These are phyloP conservation scores for Limanda limanda DNA, from an alignment of 2,113 vertebrate genomes.

Conservation along the genomic window DNA sequence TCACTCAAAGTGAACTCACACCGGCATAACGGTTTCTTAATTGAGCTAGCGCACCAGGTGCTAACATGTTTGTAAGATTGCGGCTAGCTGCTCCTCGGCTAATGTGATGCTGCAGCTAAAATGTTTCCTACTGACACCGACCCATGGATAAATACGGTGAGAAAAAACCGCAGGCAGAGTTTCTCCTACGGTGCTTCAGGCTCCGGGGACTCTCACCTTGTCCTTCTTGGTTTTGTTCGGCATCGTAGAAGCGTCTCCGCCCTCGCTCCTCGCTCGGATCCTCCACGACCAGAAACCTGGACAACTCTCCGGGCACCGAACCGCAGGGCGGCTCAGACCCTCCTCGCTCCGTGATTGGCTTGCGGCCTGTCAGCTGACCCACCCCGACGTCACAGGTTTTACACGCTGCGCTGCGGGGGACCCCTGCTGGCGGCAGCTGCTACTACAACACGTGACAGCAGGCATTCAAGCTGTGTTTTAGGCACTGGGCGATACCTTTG, in stretches of 20 bases:
- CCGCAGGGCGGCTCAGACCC: slow-evolving; percentile 46
- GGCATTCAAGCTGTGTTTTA: too few species aligned
- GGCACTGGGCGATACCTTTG: too few species aligned
- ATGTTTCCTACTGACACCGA: not conserved
- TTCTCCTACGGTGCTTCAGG: accelerated
- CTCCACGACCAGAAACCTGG: slow-evolving; percentile 71
- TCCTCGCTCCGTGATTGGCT: slow-evolving; percentile 64
- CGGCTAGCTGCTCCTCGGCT: slow-evolving; percentile 56
- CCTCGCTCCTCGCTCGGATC: slow-evolving; percentile 66
- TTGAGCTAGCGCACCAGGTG: not conserved
- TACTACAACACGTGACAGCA: not conserved
- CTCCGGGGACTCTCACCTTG: slow-evolving; percentile 85
- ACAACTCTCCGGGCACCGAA: slow-evolving; percentile 68
- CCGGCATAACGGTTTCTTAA: not conserved
- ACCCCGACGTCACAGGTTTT: not conserved
- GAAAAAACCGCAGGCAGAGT: not conserved
- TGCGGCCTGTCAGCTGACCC: slow-evolving; percentile 72
- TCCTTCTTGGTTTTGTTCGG: slow-evolving; percentile 98
- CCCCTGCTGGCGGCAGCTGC: slow-evolving; percentile 22
- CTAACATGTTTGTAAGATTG: slow-evolving; percentile 43
- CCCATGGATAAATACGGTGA: not conserved
- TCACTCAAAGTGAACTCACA: not conserved
- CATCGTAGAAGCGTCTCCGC: slow-evolving; percentile 84
- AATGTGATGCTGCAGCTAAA: slow-evolving; percentile 30
- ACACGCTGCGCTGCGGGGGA: not conserved